Base-by-base conservation (phyloP, 1,140 invertebrate species). In the Polypedilum pembai region DNA sequence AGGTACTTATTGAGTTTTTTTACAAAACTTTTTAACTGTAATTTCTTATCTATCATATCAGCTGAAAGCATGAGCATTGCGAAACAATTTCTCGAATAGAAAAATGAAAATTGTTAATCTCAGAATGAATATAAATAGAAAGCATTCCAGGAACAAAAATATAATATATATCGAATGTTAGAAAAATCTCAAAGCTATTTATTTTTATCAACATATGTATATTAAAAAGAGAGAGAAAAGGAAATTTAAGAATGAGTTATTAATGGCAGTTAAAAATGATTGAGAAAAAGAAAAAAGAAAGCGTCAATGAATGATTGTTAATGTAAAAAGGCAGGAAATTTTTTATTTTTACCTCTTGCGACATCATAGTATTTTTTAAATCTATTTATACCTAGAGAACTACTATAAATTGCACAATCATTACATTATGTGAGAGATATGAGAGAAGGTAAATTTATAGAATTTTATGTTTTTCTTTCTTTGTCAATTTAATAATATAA, bases 161-260 rank as follows among this genome's bases (percentile, higher is more conserved):
- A 33, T n/a, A 56, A 56, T 56, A n/a, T 56, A 56, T 56, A 56
- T 56, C 45, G 45, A 56, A 56, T 56, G 45, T 56, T 56, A 56
- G 45, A 10, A n/a, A n/a, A 56, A 56, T 56, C 45, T 56, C 24
- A 33, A 5, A 33, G 1, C 5, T 33, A 33, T 33, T 33, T 33
- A 33, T 33, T 33, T 33, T 33, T 33, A 33, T 33, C 24, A 33
- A 33, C 1, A 5, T 33, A 33, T 56, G 1, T n/a, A 12, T 56
- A 12, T 12, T 45, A 45, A 45, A 2, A 10, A 10, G 41, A 45
- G 41, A 45, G 12, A 56, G 45, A 12, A 56, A 56, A 56, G 12
- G 45, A 56, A 56, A n/a, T n/a, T n/a, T n/a, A n/a, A 56, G 15
- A n/a, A 12, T n/a, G 45, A 15, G 45, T 56, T 56, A 56, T n/a